Base-by-base conservation (phyloP, 1,140 invertebrate genomes). In the Tetramorium alpestre region DNA sequence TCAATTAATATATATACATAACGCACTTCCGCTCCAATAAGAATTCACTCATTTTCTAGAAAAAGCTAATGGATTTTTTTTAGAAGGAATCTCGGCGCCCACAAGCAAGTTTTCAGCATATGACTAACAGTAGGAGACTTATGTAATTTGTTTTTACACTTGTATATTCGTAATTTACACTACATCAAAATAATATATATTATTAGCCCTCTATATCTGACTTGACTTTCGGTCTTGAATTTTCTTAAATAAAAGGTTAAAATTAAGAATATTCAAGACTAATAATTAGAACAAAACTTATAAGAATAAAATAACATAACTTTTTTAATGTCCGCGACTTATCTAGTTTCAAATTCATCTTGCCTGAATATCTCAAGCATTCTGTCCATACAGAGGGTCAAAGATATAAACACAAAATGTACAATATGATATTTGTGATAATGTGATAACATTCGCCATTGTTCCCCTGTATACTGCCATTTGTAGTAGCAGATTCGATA, bases 261-360 rank as follows among this genome's bases (percentile, higher is more conserved):
- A 56, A 25, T 70, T 70, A 70, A 73, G 38, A 75, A 60, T 44
- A 58, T 41, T 75, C n/a, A 77, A 77, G 16, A 76, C 16, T 76
- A 11, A 25, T 44, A 10, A 58, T 58, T 13, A 76, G 33, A 76
- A 76, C 3, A 25, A 58, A 18, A 22, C 13, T 13, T 49, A 28
- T 51, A 16, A 13, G 25, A 54, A 76, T 41, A 16, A 16, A 76
- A 41, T 10, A 22, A 75, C 6, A 75, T 0, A 22, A 22, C 22
- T 22, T 18, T 58, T 75, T 41, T n/a, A 13, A 67, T 33, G 3
- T 58, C 8, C 33, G 51, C 6, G 51, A 65, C 44, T 25, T 33
- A 22, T 22, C 8, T 47, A 47, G 5, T 64, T 51, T 49, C 16
- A 22, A 82, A 72, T 33, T 33, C n/a, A 13, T 3, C 18, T 1